Evolutionary conservation across 2,797 vertebrate species (phyloP), one percentile per base, ranked within the genome.

Genomic region (Acipenser ruthenus): DNA sequence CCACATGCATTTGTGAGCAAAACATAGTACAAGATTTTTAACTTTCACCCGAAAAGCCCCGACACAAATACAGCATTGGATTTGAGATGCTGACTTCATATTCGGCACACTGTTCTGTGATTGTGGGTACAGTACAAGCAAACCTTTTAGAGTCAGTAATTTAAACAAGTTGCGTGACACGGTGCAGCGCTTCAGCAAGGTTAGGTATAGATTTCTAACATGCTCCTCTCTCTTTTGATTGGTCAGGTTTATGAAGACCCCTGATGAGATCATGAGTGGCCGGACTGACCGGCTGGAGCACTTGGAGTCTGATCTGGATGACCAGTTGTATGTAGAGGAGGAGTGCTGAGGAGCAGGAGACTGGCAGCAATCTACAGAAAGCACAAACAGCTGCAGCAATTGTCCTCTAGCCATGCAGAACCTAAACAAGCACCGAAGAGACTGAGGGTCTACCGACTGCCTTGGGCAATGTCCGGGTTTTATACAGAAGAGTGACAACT

Each of bases 211-310:
- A 11, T 58, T 58, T n/a, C 55, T 58, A 1, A 13, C 12, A 51
- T 1, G 11, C 7, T n/a, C 62, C 8, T 61, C 8, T 49, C 3
- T 66, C 4, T 67, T 10, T 8, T 37, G 11, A 61, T 37, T 37
- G 37, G 3, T 8, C 78, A 99, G 96, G 88, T 99, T 99, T 79
- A 98, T 99, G 94, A 99, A 99, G 80, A 98, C 95, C 47, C 96
- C 96, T 0, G 96, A 99, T 0, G 96, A 99, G 88, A 99, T 99
- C 53, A 95, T 99, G 93, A 98, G 93, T 50, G 94, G 96, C 60
- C 91, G 96, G 81, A 94, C 95, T 7, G 96, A 99, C 73, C 89
- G 95, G 51, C 87, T 98, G 12, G 96, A 99, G 77, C 93, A 95
- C 82, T 86, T 99, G 68, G 96, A 99, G 86, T 95, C 94, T 1